phyloP scores from a whole-genome alignment of 2,113 vertebrate species.

The Microcebus murinus region DNA sequence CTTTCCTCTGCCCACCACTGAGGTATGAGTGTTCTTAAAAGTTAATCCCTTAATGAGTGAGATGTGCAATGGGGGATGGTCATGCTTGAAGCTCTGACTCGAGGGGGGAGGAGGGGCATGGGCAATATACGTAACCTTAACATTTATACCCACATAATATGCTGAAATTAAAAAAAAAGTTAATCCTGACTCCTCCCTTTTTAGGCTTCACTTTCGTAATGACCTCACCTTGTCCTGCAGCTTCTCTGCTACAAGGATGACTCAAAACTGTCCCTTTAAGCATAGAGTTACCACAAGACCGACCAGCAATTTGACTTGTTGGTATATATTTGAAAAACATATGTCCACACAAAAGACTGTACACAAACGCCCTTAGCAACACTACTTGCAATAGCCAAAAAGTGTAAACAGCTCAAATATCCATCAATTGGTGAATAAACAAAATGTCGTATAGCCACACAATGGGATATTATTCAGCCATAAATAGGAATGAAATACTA shows the following conservation, averaged over 20 bases:
- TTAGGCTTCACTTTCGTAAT: not conserved
- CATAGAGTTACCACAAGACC: not conserved
- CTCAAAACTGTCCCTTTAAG: not conserved
- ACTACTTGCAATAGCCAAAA: not conserved
- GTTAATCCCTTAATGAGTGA: not conserved
- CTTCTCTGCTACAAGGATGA: not conserved
- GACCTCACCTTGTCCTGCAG: not conserved
- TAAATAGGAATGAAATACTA: not conserved
- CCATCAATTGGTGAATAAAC: not conserved
- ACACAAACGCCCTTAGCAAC: not conserved
- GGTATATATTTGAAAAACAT: not conserved
- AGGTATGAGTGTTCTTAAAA: not conserved
- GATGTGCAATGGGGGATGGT: too few relatives aligned
- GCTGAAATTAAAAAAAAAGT: not conserved
- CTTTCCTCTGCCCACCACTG: not conserved
- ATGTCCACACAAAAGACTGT: not conserved
- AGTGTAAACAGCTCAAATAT: not conserved
- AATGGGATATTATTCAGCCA: not conserved
- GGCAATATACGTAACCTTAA: too few relatives aligned
- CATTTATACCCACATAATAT: too few relatives aligned
- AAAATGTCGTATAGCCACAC: not conserved
- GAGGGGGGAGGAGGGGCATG: too few relatives aligned
- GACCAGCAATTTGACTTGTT: not conserved
- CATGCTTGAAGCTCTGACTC: too few relatives aligned
- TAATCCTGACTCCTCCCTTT: not conserved